Conservation (phyloP, 2,888 invertebrate genomes). For the Dasysyrphus tricinctus region DNA sequence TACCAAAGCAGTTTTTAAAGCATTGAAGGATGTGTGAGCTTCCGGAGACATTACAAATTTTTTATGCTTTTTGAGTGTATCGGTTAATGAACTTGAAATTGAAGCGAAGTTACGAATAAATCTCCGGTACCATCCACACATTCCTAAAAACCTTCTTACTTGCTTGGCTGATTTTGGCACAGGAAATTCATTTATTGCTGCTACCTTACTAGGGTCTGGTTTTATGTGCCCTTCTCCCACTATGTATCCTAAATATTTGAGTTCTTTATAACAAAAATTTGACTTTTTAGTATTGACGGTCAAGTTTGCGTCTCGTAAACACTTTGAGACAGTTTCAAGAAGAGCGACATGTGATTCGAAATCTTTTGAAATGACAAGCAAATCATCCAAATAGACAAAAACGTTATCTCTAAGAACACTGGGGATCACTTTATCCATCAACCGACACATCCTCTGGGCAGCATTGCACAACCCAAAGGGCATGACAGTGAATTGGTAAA, state of each 20-base stretch:
- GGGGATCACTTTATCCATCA: constrained; percentile 2
- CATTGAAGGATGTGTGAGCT: not conserved
- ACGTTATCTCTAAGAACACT: not conserved
- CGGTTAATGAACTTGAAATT: not conserved
- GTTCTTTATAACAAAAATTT: not conserved
- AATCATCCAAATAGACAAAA: not conserved
- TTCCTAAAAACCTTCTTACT: not conserved
- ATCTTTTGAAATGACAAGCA: not conserved
- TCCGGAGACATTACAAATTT: not conserved
- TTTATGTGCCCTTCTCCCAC: not conserved
- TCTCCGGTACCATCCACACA: not conserved
- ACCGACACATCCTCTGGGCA: not conserved
- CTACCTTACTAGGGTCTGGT: not conserved
- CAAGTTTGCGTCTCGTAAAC: not conserved
- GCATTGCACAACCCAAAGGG: not conserved
- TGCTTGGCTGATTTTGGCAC: not conserved
- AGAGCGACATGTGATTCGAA: not conserved
- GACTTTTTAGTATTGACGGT: not conserved
- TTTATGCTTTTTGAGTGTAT: not conserved
- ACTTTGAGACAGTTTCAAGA: not conserved
- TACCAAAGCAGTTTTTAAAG: too few species aligned
- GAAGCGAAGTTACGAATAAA: not conserved
- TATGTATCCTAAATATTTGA: not conserved
- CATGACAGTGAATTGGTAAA: too few species aligned
- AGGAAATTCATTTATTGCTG: not conserved